These are phyloP conservation scores for Oceanodroma leucorhoa DNA, from an alignment of 2,797 vertebrate species.

Conservation along the genomic window DNA sequence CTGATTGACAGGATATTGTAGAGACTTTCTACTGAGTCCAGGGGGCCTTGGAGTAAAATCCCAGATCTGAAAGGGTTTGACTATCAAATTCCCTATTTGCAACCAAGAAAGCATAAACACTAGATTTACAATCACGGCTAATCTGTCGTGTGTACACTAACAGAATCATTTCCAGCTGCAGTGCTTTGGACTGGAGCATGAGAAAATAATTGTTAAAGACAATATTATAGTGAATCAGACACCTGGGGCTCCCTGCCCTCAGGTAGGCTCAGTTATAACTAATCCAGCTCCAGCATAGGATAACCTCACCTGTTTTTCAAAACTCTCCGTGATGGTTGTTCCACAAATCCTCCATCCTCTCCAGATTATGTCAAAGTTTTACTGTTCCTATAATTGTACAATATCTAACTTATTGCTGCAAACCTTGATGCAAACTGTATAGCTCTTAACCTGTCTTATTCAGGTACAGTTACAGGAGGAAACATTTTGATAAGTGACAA, in stretches of 20 bases:
- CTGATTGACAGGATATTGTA: too few species aligned
- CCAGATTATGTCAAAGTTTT: background rate
- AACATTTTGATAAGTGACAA: background rate
- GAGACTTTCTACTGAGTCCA: background rate
- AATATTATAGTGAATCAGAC: background rate
- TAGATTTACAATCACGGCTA: background rate
- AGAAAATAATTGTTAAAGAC: background rate
- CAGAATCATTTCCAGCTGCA: background rate
- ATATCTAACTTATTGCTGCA: background rate
- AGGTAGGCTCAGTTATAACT: background rate
- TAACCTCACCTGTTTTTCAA: background rate
- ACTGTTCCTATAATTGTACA: background rate
- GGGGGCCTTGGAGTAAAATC: background rate
- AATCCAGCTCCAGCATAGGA: background rate
- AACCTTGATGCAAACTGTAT: background rate
- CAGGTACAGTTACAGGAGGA: background rate
- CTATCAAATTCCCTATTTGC: background rate
- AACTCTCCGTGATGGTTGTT: background rate
- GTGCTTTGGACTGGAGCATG: background rate
- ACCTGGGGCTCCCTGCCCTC: background rate
- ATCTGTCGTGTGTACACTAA: background rate
- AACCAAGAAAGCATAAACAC: background rate
- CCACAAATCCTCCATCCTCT: background rate
- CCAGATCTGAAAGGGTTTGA: background rate
- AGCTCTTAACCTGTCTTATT: background rate